These are phyloP conservation scores for Rhaphigaster nebulosa DNA, from an alignment of 2,888 invertebrate species.

Conservation along the genomic window DNA sequence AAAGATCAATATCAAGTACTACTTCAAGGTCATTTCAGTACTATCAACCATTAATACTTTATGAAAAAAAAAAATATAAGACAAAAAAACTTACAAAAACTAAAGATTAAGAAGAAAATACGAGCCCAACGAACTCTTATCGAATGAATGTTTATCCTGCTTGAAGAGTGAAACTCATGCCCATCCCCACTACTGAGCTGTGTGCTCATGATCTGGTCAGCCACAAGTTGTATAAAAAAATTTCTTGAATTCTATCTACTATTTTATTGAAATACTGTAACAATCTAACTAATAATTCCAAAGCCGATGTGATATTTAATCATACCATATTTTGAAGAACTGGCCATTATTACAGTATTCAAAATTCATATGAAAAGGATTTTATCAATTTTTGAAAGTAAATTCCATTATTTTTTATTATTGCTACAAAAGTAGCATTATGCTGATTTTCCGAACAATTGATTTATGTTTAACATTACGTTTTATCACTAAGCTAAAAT, in stretches of 20 bases:
- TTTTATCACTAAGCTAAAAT: background rate
- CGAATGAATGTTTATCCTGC: background rate
- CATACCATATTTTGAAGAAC: constrained; percentile 4
- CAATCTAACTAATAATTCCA: background rate
- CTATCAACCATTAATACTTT: background rate
- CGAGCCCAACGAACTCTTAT: background rate
- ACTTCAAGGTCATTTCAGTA: background rate
- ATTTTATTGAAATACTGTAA: background rate
- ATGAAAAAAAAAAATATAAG: background rate
- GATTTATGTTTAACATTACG: background rate
- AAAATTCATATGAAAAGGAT: background rate
- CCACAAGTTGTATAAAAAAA: background rate
- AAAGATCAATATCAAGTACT: background rate
- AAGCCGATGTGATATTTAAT: background rate
- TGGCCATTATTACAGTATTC: background rate
- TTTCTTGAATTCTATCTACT: background rate
- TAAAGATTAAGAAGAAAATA: background rate
- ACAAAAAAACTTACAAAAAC: background rate
- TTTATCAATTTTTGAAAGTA: background rate
- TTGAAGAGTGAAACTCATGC: background rate
- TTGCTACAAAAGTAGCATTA: background rate
- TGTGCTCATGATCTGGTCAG: background rate
- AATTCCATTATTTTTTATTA: background rate
- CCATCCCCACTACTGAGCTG: background rate
- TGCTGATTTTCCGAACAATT: background rate